These are phyloP conservation scores for Sesia bembeciformis DNA, from an alignment of 2,888 invertebrate genomes.

Conservation along the genomic window DNA sequence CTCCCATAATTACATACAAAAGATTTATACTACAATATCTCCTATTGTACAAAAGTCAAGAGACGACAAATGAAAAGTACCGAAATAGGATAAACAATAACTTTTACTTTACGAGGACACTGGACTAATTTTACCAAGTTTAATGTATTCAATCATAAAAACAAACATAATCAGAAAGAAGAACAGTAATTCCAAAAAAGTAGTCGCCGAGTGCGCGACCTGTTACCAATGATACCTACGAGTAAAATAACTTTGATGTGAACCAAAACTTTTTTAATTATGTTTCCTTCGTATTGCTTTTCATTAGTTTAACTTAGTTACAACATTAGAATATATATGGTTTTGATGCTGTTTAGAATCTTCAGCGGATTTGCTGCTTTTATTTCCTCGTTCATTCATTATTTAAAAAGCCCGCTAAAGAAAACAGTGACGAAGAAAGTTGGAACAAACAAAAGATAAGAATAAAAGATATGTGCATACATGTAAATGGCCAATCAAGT, in stretches of 20 bases:
- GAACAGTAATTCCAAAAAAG: conserved; percentile 16
- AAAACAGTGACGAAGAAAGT: no score
- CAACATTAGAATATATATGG: no score
- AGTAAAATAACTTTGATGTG: conserved; percentile 14
- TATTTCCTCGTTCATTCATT: no score
- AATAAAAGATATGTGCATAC: no score
- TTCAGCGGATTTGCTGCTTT: no score
- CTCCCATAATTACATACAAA: no score
- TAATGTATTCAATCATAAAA: conserved; percentile 8
- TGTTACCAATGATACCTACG: conserved; percentile 14
- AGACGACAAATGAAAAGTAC: conserved; percentile 4
- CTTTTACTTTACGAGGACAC: conserved; percentile 5
- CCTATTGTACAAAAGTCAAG: no score
- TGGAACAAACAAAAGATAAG: no score
- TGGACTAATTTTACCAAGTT: not conserved
- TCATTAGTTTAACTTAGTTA: conserved; percentile 5
- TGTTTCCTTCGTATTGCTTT: conserved; percentile 18
- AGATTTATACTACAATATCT: no score
- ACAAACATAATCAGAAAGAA: conserved; percentile 15
- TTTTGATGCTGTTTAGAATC: no score
- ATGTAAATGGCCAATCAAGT: no score
- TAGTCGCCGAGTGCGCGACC: conserved; percentile 9
- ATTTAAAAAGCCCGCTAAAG: no score
- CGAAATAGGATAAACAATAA: conserved; percentile 6
- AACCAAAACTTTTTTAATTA: conserved; percentile 31